phyloP scores from a whole-genome alignment of 2,113 vertebrate genomes.

The Mustelus asterias region DNA sequence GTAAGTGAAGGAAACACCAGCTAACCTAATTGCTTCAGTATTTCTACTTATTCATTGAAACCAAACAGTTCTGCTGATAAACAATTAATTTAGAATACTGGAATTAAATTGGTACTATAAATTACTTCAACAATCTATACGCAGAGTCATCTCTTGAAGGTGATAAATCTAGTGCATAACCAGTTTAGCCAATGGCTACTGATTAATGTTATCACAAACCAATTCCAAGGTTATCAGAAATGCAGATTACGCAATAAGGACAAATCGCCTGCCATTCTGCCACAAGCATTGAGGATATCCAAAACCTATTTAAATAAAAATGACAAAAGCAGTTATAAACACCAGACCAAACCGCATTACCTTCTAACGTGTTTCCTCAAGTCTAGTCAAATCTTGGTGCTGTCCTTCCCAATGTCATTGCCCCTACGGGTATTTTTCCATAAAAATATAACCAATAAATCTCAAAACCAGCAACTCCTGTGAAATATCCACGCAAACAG shows the following conservation, averaged over 20 bases:
- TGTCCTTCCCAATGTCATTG: neutral
- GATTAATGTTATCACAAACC: neutral
- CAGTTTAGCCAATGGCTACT: neutral
- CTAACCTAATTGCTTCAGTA: neutral
- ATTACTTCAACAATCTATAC: neutral
- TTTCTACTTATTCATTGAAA: neutral
- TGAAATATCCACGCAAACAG: neutral
- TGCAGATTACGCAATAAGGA: neutral
- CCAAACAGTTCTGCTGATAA: neutral
- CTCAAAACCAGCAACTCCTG: neutral
- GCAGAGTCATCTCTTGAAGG: neutral
- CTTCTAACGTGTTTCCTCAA: neutral
- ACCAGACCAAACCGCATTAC: neutral
- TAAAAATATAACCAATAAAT: neutral
- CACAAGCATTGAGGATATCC: neutral
- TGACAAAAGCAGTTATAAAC: neutral
- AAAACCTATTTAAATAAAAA: neutral
- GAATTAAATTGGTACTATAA: neutral
- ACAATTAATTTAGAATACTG: neutral
- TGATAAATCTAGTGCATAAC: neutral
- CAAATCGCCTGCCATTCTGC: neutral
- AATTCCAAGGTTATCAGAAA: conserved; percentile 22
- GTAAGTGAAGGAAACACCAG: neutral
- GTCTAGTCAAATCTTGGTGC: neutral
- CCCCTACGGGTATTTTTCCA: no score